phyloP scores from a whole-genome alignment of 2,888 invertebrate species.

The Drosophila setosimentum region DNA sequence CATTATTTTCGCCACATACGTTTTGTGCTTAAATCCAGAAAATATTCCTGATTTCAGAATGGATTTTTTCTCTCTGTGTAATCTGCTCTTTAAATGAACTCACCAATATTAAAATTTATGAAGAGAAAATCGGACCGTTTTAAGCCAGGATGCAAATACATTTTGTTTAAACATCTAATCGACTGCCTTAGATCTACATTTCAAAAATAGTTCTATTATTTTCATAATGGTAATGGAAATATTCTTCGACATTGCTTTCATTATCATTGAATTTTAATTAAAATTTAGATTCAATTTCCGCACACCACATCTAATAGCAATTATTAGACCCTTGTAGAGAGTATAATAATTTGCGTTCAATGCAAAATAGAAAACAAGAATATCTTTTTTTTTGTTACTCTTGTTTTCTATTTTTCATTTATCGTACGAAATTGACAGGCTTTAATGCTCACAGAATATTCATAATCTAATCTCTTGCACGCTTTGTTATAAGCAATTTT shows the following conservation, averaged over 20 bases:
- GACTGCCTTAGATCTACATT: not conserved
- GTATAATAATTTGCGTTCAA: not conserved
- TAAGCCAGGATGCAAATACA: not conserved
- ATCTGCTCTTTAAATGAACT: not conserved
- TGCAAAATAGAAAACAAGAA: not conserved
- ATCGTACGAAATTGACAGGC: not conserved
- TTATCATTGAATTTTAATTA: not conserved
- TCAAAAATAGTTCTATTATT: not conserved
- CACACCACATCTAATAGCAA: not conserved
- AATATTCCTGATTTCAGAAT: not conserved
- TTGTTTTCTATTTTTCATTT: not conserved
- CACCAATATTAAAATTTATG: not conserved
- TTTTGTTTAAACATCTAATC: not conserved
- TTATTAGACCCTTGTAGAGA: not conserved
- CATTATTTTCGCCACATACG: not conserved
- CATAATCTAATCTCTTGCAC: conserved; percentile 34
- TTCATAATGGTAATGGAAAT: not conserved
- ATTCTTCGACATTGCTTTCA: not conserved
- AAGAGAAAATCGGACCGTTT: not conserved
- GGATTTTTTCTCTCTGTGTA: not conserved
- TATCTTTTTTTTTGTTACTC: not conserved
- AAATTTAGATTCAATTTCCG: not conserved
- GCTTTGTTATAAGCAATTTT: conserved; percentile 22
- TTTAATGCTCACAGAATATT: conserved; percentile 3
- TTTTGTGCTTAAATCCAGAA: not conserved